Base-by-base conservation (phyloP, 2,888 invertebrate genomes). In the Yponomeuta evonymella region DNA sequence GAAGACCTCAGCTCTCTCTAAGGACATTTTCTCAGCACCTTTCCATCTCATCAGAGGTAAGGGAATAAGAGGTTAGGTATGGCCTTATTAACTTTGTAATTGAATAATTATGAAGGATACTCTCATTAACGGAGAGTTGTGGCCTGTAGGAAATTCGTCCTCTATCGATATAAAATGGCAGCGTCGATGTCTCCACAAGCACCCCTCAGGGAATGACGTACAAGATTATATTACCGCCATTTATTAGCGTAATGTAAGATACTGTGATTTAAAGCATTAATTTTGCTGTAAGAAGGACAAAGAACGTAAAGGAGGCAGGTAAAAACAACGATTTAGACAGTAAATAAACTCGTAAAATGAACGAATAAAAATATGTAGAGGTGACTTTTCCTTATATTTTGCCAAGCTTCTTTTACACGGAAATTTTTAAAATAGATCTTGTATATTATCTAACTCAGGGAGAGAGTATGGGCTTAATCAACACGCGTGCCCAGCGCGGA, bases 101-200 rank as follows among this genome's bases (percentile, higher is more conserved):
- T 80, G 78, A 80, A 80, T 80, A 79, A 81, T 81, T 80, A 80
- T 79, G 79, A 78, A 80, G 79, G 79, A 80, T 80, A 79, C 78
- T 79, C 80, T 79, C 80, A 79, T 79, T 78, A 78, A 75, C 77
- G 72, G 73, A 73, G 78, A 76, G 76, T 77, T 75, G 77, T 76
- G 76, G 75, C 75, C 74, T 73, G 75, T 78, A 78, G 74, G 74
- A 79, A 79, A 78, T 76, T 77, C 72, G 73, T 73, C 65, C 62
- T 72, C 70, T 71, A 72, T 73, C 69, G 58, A 71, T 58, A 58
- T 58, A 58, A 72, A 72, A 69, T 67, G 70, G 71, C 71, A 62
- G 43, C 70, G 69, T 62, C 71, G 69, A 74, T 73, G 67, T 72
- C 72, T 72, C 69, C 71, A 67, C 69, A 70, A 74, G 71, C 67